Conservation (phyloP, 2,888 invertebrate genomes). For the Andrena hattorfiana region DNA sequence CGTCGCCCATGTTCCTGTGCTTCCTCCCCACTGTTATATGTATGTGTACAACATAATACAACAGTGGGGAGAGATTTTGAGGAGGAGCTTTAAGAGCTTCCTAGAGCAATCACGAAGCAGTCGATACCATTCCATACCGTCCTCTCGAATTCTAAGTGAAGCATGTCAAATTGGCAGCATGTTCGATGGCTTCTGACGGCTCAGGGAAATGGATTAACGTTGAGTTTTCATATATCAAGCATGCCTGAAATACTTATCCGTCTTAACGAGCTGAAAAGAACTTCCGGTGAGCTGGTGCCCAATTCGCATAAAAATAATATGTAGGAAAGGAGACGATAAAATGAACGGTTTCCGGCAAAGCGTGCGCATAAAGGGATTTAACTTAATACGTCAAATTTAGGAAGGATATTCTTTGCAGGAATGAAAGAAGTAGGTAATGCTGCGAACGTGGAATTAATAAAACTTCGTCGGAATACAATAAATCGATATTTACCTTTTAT, state of each 20-base stretch:
- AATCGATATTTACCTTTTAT: no score
- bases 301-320: neutral
- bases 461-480: no score
- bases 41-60: neutral
- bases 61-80: slow-evolving; percentile 18
- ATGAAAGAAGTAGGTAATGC: neutral
- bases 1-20: neutral
- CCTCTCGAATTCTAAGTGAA: slow-evolving; percentile 24
- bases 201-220: slow-evolving; percentile 19
- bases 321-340: no score
- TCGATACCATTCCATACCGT: slow-evolving; percentile 33
- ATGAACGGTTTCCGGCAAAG: neutral
- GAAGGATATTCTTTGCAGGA: neutral
- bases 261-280: neutral
- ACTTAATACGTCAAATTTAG: neutral
- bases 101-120: slow-evolving; percentile 43
- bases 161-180: slow-evolving; percentile 44
- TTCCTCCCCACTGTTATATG: neutral
- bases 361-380: no score
- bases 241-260: neutral
- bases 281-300: no score
- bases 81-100: slow-evolving; percentile 26
- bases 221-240: slow-evolving; percentile 1
- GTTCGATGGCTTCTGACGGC: slow-evolving; percentile 41
- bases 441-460: no score